Percentiles rank a stretch among this genome's conserved stretches.
These are phyloP conservation scores for Melanostigma gelatinosum DNA, from an alignment of 2,113 vertebrate species.

Conservation along the genomic window DNA sequence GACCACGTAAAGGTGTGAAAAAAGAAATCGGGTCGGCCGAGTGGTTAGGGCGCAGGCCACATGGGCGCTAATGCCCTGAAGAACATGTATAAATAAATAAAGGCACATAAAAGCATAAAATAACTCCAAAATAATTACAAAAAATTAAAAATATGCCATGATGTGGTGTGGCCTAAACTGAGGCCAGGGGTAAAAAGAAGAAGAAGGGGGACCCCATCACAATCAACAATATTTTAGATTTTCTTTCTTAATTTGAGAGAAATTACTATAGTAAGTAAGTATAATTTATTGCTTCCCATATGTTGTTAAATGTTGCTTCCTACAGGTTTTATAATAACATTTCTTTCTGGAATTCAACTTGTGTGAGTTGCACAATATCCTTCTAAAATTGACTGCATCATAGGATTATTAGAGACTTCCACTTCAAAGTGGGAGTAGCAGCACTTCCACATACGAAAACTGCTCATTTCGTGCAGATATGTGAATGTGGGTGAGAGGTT, in stretches of 20 bases:
- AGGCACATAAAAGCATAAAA: not conserved
- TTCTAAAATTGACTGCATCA: not conserved
- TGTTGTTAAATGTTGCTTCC: not conserved
- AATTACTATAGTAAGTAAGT: not conserved
- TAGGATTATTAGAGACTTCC: not conserved
- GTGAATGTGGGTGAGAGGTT: slow-evolving; percentile 18
- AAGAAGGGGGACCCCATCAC: not conserved
- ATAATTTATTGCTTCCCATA: not conserved
- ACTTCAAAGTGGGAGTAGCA: not conserved
- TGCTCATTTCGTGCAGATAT: not conserved
- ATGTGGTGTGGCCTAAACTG: not conserved
- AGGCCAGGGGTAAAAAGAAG: not conserved
- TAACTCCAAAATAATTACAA: not conserved
- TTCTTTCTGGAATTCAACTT: not conserved
- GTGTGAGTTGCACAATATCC: not conserved
- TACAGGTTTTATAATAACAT: not conserved
- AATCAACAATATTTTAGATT: not conserved
- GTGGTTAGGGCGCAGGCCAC: too few relatives aligned
- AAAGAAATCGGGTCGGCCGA: not conserved
- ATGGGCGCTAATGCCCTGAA: too few relatives aligned
- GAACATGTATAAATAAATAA: too few relatives aligned
- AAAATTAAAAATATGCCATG: not conserved
- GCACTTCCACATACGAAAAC: not conserved
- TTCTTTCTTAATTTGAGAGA: not conserved
- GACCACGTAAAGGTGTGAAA: not conserved